These are phyloP conservation scores for Cybosia mesomella DNA, from an alignment of 2,888 invertebrate genomes.

Conservation along the genomic window DNA sequence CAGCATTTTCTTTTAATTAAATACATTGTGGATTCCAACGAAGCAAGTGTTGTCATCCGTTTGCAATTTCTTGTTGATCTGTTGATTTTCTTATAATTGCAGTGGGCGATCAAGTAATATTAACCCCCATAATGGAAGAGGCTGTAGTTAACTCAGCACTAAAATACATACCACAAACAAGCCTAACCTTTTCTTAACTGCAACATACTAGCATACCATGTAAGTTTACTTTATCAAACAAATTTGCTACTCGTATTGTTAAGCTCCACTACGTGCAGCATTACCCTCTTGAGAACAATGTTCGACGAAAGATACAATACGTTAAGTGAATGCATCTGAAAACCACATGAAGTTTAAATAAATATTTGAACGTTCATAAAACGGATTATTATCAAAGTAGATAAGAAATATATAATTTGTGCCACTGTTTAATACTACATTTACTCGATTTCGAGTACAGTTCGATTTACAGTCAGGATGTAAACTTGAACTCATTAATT, in stretches of 20 bases:
- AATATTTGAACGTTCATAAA: not conserved
- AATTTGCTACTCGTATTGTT: slow-evolving; percentile 2
- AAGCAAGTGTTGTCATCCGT: not conserved
- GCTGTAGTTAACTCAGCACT: not conserved
- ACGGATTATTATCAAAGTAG: too few species aligned
- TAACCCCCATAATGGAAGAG: not conserved
- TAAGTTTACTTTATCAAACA: not conserved
- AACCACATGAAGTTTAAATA: not conserved
- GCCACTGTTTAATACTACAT: too few species aligned
- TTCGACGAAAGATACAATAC: not conserved
- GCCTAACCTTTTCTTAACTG: not conserved
- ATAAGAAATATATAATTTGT: too few species aligned
- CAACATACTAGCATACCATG: not conserved
- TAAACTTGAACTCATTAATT: too few species aligned
- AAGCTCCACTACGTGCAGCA: not conserved
- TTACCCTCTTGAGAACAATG: not conserved
- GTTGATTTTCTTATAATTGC: too few species aligned
- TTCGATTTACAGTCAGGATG: too few species aligned
- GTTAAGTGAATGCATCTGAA: not conserved
- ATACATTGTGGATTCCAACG: not conserved
- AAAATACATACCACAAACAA: not conserved
- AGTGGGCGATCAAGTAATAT: not conserved
- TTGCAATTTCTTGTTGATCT: not conserved
- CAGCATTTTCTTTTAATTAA: not conserved
- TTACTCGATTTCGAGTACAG: too few species aligned